Conservation (phyloP, 2,888 invertebrate species). For the Epinotia bilunana region DNA sequence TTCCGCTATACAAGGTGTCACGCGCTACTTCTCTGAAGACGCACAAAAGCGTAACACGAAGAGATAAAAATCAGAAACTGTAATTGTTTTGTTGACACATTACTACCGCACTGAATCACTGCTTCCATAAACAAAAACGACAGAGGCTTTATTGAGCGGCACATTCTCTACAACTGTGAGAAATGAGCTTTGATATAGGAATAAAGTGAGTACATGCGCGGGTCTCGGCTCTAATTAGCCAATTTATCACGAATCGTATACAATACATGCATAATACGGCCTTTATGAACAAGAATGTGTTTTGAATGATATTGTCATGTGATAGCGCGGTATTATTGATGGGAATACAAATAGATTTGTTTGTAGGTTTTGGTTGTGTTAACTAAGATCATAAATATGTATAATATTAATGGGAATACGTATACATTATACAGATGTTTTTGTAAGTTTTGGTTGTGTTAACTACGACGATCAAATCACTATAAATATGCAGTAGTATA, state of each 20-base stretch:
- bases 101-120: slow-evolving; percentile 62
- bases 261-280: slow-evolving; percentile 34
- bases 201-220: slow-evolving; percentile 69
- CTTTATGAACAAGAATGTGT: slow-evolving; percentile 13
- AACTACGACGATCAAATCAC: too few species aligned
- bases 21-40: slow-evolving; percentile 56
- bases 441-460: too few species aligned
- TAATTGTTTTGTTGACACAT: slow-evolving; percentile 63
- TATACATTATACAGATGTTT: too few species aligned
- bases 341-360: neutral
- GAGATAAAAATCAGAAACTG: slow-evolving; percentile 60
- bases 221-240: slow-evolving; percentile 65
- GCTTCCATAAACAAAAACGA: slow-evolving; percentile 62
- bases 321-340: slow-evolving; percentile 1
- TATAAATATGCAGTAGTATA: too few species aligned
- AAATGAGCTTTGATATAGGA: slow-evolving; percentile 67
- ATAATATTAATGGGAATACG: too few species aligned
- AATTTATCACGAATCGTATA: slow-evolving; percentile 62
- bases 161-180: slow-evolving; percentile 60
- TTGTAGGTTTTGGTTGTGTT: neutral
- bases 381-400: neutral
- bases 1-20: slow-evolving; percentile 57
- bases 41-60: slow-evolving; percentile 61
- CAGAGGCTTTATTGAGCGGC: slow-evolving; percentile 57
- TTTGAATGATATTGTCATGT: slow-evolving; percentile 16